Evolutionary conservation across 2,888 invertebrate species (phyloP), one percentile per base, ranked within the genome.

Genomic region (Trichogramma evanescens): DNA sequence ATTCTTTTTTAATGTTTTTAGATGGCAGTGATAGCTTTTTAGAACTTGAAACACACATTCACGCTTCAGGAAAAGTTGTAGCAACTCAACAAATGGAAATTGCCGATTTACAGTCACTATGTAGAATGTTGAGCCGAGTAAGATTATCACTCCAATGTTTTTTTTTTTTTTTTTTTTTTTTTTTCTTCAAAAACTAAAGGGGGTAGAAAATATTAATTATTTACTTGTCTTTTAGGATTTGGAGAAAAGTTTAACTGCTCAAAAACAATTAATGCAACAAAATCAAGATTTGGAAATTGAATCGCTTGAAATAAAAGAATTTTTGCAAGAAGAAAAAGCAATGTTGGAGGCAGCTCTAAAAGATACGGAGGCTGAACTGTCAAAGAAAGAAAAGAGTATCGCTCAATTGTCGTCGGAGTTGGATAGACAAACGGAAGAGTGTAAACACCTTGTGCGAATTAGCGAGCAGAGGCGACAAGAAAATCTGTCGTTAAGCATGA

Each of bases 281-380:
- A 86, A 91, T 66, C 83, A 86, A 62, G 90, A 90, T 70, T 82
- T 88, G 39, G 92, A 93, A 75, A 84, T 83, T 26, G 93, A 93
- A 75, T 87, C 90, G 41, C 82, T 83, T 3, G 93, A 94, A 78
- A 82, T 93, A 80, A 91, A 92, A 74, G 93, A 93, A 72, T 94
- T 94, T 75, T 82, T 93, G 65, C 90, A 91, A 69, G 89, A 89
- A 7, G 93, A 94, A 79, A 93, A 93, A 70, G 83, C 85, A 5
- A 87, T 91, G 6, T 81, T 93, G 67, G 83, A 85, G 38, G 92
- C 93, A 72, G 88, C 91, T 1, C 80, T 93, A 50, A 85, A 86
- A 48, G 93, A 93, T 67, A 82, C 88, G 2, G 93, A 93, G 78
- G 74, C 77, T 1, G 88, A 89, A 74, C 69, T 59, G 66, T 72